Conservation (phyloP, 2,797 vertebrate species). For the Fratercula arctica region DNA sequence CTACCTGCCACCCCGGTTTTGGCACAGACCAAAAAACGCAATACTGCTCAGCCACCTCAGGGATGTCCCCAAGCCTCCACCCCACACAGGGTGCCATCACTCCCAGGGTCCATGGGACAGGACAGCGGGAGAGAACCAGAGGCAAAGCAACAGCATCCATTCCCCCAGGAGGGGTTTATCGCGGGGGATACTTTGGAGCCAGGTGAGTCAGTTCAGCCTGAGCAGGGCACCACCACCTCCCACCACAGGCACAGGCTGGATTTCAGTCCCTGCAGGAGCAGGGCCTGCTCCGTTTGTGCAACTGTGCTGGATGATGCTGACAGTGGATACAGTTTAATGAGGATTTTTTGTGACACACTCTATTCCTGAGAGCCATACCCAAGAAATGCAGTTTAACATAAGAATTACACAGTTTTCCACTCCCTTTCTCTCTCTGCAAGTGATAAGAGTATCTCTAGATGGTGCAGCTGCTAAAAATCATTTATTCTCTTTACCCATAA, state of each 20-base stretch:
- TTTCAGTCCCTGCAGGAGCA: neutral
- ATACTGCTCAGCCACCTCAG: neutral
- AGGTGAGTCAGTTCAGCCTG: neutral
- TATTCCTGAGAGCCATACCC: fast-evolving
- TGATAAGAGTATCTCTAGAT: neutral
- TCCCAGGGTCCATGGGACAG: neutral
- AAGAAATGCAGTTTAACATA: neutral
- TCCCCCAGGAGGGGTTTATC: neutral
- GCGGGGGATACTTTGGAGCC: neutral
- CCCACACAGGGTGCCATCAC: fast-evolving
- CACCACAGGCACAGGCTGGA: neutral
- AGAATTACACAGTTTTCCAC: neutral
- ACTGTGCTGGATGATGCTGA: neutral
- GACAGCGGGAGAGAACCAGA: fast-evolving
- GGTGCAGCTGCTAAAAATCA: neutral
- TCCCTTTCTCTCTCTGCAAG: neutral
- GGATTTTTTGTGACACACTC: neutral
- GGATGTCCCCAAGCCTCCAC: neutral
- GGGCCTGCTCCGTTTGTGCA: neutral
- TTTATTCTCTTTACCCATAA: neutral
- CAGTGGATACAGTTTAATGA: neutral
- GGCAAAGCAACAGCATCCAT: neutral
- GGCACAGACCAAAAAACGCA: neutral
- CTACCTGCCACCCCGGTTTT: neutral
- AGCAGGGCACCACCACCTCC: neutral